Base-by-base conservation (phyloP, 2,888 invertebrate species). In the Cataglyphis livida region DNA sequence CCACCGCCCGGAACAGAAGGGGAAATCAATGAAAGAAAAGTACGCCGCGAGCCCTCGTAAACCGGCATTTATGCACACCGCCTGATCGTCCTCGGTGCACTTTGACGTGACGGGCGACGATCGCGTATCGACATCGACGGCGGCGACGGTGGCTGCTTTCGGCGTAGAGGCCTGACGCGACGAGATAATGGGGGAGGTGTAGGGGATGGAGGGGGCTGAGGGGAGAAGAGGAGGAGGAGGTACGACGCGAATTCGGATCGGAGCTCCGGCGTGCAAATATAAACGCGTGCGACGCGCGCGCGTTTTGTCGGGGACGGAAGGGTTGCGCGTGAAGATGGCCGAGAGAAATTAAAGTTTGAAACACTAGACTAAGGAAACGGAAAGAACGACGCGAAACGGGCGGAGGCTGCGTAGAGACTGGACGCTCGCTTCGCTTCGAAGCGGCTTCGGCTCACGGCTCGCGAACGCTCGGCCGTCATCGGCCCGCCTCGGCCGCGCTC, bases 381-480 rank as follows among this genome's bases (percentile, higher is more conserved):
- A 90, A 90, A 92, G 84, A 92, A 92, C 91, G 89, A 93, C 88
- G 89, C 91, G 90, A 88, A 89, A 91, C 92, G 92, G 91, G 91
- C 92, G 92, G 92, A 91, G 93, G 93, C 93, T 94, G 93, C 91
- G 91, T 92, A 91, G 90, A 91, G 92, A 93, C 92, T 92, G 91
- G 89, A 88, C 84, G 83, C 70, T 65, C 76, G 81, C 74, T 57
- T 61, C 79, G 85, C 41, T 64, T 59, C 44, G 65, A 61, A 25
- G 83, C 84, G 83, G 44, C 82, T 84, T 82, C 70, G 44, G 18
- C 41, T 18, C n/a, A n/a, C 7, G 5, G 68, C 84, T 25, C 85
- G 90, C 89, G 76, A 21, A 57, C 70, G 64, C 83, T 88, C 90
- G 90, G 75, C 25, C 38, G 15, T 84, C 84, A 12, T 88, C 92